These are phyloP conservation scores for Phrynosoma blainvillii DNA, from an alignment of 2,113 vertebrate genomes.

Conservation along the genomic window DNA sequence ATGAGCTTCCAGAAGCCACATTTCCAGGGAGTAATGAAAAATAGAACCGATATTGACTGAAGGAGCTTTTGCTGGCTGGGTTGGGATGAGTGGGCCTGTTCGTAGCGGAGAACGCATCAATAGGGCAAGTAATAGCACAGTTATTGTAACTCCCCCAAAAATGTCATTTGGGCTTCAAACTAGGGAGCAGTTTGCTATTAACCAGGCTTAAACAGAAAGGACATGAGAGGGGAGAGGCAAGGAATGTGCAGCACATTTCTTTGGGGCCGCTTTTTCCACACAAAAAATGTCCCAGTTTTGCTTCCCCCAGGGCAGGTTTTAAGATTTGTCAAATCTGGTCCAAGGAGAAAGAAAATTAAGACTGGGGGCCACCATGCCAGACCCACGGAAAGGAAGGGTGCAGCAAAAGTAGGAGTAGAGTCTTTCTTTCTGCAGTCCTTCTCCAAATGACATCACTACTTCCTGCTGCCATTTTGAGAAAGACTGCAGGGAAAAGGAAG, in stretches of 20 bases:
- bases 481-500: too few relatives aligned
- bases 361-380: too few relatives aligned
- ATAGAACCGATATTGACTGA: constrained; percentile 80
- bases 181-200: constrained; percentile 72
- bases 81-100: constrained; percentile 68
- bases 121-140: constrained; percentile 74
- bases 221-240: constrained; percentile 11
- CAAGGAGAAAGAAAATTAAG: neutral
- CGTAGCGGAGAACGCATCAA: constrained; percentile 74
- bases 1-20: constrained; percentile 80
- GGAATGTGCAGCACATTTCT: constrained; percentile 31
- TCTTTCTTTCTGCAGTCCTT: too few relatives aligned
- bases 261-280: neutral
- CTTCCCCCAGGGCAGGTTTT: fast-evolving
- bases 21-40: constrained; percentile 82
- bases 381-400: neutral
- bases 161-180: constrained; percentile 74
- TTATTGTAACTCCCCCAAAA: constrained; percentile 74
- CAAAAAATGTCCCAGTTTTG: neutral
- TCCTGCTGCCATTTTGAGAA: too few relatives aligned
- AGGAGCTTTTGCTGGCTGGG: constrained; percentile 69
- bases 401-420: too few relatives aligned
- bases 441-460: too few relatives aligned
- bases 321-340: neutral
- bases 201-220: constrained; percentile 69